Percentiles rank a stretch among this genome's conserved stretches.
phyloP scores from a whole-genome alignment of 2,113 vertebrate species.

The Clarias macrocephalus region DNA sequence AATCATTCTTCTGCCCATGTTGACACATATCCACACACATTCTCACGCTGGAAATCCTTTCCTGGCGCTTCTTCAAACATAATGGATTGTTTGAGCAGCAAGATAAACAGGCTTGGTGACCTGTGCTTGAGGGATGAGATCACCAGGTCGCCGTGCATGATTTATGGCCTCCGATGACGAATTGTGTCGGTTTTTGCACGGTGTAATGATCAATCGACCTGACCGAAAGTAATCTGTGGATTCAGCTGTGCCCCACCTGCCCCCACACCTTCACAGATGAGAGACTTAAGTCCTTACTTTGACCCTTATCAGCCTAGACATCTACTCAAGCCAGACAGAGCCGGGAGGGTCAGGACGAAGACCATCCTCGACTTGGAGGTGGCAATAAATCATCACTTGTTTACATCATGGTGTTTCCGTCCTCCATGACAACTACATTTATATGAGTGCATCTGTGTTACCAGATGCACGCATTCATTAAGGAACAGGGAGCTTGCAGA shows the following conservation, averaged over 20 bases:
- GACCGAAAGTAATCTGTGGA: conserved; percentile 66
- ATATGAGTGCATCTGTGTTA: conserved; percentile 14
- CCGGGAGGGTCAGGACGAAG: neutral
- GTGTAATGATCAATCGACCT: conserved; percentile 61
- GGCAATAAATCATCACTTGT: neutral
- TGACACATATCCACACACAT: conserved; percentile 31
- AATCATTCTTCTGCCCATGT: conserved; percentile 38
- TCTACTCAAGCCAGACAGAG: conserved; percentile 44
- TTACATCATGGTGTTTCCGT: conserved; percentile 24
- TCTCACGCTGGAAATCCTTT: conserved; percentile 44
- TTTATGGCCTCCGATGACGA: conserved; percentile 68
- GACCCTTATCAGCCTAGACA: conserved; percentile 51
- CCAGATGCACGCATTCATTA: conserved; percentile 14
- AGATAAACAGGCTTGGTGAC: conserved; percentile 66
- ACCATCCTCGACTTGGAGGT: neutral
- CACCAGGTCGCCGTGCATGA: conserved; percentile 66
- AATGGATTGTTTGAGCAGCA: conserved; percentile 61
- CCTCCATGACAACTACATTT: conserved; percentile 27
- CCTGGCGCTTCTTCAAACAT: conserved; percentile 47
- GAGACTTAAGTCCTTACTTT: conserved; percentile 44
- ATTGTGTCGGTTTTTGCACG: conserved; percentile 65
- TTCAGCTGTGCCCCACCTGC: conserved; percentile 71
- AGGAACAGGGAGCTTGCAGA: neutral
- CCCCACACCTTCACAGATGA: conserved; percentile 54
- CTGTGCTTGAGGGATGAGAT: conserved; percentile 58